Base-by-base conservation (phyloP, 2,113 vertebrate genomes). In the Microtus ochrogaster region DNA sequence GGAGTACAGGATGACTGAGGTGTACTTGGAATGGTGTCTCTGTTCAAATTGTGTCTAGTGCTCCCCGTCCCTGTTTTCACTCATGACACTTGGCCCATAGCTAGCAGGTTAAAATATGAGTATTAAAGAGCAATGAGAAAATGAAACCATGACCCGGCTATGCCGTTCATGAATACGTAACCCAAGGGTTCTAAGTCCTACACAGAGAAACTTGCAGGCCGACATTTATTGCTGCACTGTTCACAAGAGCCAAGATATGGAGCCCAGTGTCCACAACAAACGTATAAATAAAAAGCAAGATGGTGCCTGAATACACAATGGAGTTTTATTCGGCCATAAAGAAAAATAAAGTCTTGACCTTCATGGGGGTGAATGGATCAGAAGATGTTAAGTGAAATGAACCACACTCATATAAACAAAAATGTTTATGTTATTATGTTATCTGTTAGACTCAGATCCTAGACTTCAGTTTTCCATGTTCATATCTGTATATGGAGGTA, bases 71-170 rank as follows among this genome's bases (percentile, higher is more conserved):
- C n/a, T 63, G n/a, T 52, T 68, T 68, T 94, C 68, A 89, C 4
- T 61, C 58, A 65, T 39, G 70, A 92, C 22, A 58, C 58, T 52
- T 17, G 36, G 44, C 17, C n/a, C 5, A 36, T 44, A 73, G 3
- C 63, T 17, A 92, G 61, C 19, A 88, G 58, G 10, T 85, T 93
- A 76, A 93, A 78, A 89, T 36, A 7, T 3, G 24, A 81, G 14
- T 41, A 78, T 5, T 73, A 55, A 65, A 95, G 92, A 84, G 52
- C 52, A 96, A 66, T 55, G 63, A 90, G 55, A 86, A 91, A 94
- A 88, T 47, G 3, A 33, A 70, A 70, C 11, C 41, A n/a, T 22
- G 65, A 52, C 33, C 65, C 26, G n/a, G 33, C 19, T 70, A 36
- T 16, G 33, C 44, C 19, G 4, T 63, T 70, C 26, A 26, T 16